phyloP scores from a whole-genome alignment of 2,888 invertebrate species.

The Eupithecia subumbrata region DNA sequence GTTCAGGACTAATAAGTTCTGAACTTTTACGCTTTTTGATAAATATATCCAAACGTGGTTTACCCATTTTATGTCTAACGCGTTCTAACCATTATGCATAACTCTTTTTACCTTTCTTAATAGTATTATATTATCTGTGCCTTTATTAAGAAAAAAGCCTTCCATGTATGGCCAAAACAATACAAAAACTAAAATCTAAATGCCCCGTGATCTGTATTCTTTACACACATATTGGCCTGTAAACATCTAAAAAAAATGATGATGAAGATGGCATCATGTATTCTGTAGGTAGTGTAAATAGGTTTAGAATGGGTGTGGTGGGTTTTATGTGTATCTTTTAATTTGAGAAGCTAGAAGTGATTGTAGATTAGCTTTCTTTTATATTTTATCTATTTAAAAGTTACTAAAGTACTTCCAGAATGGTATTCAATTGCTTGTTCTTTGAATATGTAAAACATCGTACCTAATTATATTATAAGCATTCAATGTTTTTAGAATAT shows the following conservation, averaged over 20 bases:
- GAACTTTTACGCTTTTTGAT: background rate
- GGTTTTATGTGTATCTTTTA: background rate
- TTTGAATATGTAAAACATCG: constrained; percentile 1
- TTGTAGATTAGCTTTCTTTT: background rate
- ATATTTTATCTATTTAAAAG: background rate
- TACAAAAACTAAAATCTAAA: background rate
- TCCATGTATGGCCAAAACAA: background rate
- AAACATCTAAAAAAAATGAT: background rate
- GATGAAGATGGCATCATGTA: background rate
- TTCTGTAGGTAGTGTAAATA: background rate
- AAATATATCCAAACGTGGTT: background rate
- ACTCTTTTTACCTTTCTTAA: background rate
- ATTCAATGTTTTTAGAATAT: constrained; percentile 14
- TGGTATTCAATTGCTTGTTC: background rate
- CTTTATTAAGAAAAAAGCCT: background rate
- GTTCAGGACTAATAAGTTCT: too few relatives aligned
- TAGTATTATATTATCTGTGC: too few relatives aligned
- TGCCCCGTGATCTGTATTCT: background rate
- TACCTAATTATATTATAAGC: constrained; percentile 6
- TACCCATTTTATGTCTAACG: background rate
- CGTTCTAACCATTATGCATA: background rate
- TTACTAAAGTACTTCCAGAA: background rate
- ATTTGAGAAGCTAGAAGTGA: background rate
- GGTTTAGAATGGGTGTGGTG: background rate
- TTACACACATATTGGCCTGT: background rate